These are phyloP conservation scores for Chrysaora quinquecirrha DNA, from an alignment of 30 jellyfish, hydroid and myxozoan species.

Conservation along the genomic window DNA sequence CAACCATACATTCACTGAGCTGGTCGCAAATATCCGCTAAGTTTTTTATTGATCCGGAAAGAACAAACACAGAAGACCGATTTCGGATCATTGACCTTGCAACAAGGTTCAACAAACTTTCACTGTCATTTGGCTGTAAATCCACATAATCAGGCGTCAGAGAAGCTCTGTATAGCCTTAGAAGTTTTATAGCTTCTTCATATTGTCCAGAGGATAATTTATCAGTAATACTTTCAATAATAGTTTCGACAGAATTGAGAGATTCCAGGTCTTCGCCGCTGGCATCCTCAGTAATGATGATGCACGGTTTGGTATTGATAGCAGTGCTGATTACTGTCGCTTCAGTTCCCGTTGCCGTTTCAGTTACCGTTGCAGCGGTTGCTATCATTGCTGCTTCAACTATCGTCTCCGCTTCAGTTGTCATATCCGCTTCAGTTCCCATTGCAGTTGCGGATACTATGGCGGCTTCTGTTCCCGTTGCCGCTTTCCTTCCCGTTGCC, in stretches of 20 bases:
- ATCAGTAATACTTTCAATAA: conserved; percentile 51
- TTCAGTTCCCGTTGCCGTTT: no score
- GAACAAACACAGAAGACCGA: conserved; percentile 76
- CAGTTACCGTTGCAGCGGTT: no score
- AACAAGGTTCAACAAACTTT: conserved; percentile 68
- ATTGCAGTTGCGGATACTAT: no score
- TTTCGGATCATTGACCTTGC: conserved; percentile 63
- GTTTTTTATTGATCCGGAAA: conserved; percentile 74
- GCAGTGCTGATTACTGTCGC: background rate
- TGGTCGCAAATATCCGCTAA: conserved; percentile 79
- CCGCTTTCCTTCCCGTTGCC: no score
- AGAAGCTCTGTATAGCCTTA: conserved; percentile 63
- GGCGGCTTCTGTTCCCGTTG: no score
- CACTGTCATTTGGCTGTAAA: conserved; percentile 65
- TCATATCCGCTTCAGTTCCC: no score
- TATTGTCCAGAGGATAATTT: conserved; percentile 64
- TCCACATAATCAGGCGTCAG: conserved; percentile 7
- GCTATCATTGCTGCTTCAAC: no score
- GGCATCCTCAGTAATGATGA: background rate
- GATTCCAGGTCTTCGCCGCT: background rate
- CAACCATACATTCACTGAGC: conserved; percentile 90
- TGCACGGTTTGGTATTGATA: background rate
- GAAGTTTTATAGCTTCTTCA: conserved; percentile 63
- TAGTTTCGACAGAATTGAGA: conserved; percentile 8
- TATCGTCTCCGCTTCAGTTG: no score